These are phyloP conservation scores for Holcopasites calliopsidis DNA, from an alignment of 1,140 invertebrate species.

Conservation along the genomic window DNA sequence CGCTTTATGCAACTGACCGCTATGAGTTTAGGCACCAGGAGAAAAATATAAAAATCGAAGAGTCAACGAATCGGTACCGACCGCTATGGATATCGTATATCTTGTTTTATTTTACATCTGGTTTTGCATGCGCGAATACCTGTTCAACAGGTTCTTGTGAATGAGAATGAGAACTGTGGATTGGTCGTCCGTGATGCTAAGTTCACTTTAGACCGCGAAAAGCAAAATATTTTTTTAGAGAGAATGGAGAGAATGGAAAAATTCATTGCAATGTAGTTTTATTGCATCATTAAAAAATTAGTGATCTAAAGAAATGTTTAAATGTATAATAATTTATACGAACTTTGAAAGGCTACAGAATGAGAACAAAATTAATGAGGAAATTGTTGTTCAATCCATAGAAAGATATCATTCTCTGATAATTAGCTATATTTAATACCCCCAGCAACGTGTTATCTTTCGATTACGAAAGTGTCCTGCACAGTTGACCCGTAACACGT, in stretches of 20 bases:
- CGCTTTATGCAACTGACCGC: neutral
- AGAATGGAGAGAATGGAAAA: too few species aligned
- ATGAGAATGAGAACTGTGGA: neutral
- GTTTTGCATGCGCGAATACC: neutral
- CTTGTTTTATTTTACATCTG: neutral
- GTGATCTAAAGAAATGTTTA: too few species aligned
- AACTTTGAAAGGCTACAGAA: neutral
- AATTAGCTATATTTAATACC: neutral
- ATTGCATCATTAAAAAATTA: too few species aligned
- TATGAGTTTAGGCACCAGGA: neutral
- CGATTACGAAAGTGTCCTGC: constrained; percentile 1
- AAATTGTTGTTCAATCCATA: neutral
- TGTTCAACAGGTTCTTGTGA: neutral
- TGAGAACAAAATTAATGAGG: neutral
- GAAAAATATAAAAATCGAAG: neutral
- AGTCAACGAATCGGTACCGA: neutral
- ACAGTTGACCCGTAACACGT: neutral
- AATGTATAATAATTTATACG: neutral
- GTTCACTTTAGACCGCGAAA: too few species aligned
- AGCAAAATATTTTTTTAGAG: neutral
- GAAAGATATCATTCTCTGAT: neutral
- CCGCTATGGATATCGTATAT: neutral
- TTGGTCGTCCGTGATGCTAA: neutral
- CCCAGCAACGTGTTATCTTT: constrained; percentile 15
- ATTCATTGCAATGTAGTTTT: too few species aligned